A percentile compares a stretch with the other conserved stretches of the same genome.
phyloP scores from a whole-genome alignment of 2,797 vertebrate genomes.

The Myotis vivesi region DNA sequence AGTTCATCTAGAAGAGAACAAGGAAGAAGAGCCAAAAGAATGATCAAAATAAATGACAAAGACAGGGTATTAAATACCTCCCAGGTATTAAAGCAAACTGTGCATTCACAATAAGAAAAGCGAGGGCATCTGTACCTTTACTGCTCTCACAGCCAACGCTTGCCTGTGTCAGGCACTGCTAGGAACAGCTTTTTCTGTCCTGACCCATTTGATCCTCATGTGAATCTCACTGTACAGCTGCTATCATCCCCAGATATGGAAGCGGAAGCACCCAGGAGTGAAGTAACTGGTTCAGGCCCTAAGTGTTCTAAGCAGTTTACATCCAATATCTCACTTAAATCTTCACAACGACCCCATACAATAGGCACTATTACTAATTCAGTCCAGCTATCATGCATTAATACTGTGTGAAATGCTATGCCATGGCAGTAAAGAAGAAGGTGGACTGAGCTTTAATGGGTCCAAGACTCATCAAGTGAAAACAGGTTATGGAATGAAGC shows the following conservation, averaged over 20 bases:
- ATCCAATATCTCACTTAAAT: background rate
- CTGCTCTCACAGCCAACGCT: background rate
- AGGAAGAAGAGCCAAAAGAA: background rate
- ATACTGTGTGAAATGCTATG: background rate
- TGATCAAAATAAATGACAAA: background rate
- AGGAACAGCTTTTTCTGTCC: background rate
- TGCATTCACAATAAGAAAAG: fast-evolving
- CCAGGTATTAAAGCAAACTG: background rate
- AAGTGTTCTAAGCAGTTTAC: background rate
- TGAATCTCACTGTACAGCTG: background rate
- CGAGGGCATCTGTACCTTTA: fast-evolving
- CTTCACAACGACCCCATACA: background rate
- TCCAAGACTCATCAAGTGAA: background rate
- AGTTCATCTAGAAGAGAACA: background rate
- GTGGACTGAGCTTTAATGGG: background rate
- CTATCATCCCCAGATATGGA: too few relatives aligned
- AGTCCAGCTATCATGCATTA: background rate
- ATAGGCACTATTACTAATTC: background rate
- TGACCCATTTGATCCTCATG: background rate
- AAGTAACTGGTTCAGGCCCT: background rate
- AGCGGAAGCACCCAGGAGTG: background rate
- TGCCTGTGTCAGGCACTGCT: background rate
- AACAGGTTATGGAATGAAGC: background rate
- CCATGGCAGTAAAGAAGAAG: background rate
- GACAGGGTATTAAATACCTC: background rate